phyloP scores from a whole-genome alignment of 2,113 vertebrate genomes.

The Galbula dea region DNA sequence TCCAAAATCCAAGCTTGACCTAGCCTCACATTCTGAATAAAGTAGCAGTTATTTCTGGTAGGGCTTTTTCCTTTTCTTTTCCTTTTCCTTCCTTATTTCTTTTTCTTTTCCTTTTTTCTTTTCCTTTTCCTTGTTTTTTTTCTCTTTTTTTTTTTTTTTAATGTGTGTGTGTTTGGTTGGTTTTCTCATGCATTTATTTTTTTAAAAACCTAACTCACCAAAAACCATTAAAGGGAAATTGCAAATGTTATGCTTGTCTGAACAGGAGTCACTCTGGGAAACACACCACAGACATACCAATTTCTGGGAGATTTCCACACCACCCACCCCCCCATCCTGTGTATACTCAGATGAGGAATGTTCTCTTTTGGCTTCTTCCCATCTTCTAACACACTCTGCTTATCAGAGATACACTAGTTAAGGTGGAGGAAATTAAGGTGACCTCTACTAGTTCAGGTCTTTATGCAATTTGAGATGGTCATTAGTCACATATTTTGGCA shows the following conservation, averaged over 20 bases:
- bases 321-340: neutral
- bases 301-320: neutral
- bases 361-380: conserved; percentile 22
- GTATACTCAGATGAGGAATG: neutral
- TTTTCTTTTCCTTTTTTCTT: too few species aligned
- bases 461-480: conserved; percentile 58
- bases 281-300: neutral
- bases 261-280: conserved; percentile 33
- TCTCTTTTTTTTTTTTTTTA: too few species aligned
- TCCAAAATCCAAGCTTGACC: neutral
- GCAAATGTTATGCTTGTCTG: conserved; percentile 32
- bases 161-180: neutral
- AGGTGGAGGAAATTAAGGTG: conserved; percentile 63
- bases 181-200: neutral
- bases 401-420: conserved; percentile 59
- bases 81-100: too few species aligned
- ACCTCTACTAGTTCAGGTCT: conserved; percentile 51
- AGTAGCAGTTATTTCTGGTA: neutral
- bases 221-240: conserved; percentile 52
- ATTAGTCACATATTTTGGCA: conserved; percentile 60
- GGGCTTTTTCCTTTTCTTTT: too few species aligned
- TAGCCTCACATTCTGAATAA: neutral
- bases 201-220: neutral
- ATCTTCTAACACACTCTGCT: neutral
- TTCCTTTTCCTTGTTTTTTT: too few species aligned